Conservation (phyloP, 2,797 vertebrate species). For the Cygnus olor region DNA sequence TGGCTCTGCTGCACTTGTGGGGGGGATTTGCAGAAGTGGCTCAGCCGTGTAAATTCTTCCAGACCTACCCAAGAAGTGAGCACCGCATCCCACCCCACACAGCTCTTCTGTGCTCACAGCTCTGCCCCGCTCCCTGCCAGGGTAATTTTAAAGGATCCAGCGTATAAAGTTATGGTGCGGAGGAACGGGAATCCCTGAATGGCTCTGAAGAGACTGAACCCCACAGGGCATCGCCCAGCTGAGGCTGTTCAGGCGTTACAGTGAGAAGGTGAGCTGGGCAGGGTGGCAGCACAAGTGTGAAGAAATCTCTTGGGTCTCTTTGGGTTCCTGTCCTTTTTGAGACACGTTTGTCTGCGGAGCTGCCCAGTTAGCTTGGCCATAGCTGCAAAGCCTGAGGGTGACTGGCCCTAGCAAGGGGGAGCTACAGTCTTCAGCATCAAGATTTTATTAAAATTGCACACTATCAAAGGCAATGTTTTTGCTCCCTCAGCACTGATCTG, state of each 20-base stretch:
- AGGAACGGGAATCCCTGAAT: not conserved
- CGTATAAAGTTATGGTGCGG: too few relatives aligned
- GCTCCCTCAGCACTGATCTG: not conserved
- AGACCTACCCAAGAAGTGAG: not conserved
- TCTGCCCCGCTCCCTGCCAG: not conserved
- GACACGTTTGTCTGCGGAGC: not conserved
- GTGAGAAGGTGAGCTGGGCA: too few relatives aligned
- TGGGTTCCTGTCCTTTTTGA: not conserved
- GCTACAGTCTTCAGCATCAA: not conserved
- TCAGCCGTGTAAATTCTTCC: not conserved
- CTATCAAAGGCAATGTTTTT: not conserved
- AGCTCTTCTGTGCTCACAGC: not conserved
- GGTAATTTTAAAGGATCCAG: not conserved
- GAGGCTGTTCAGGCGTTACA: not conserved
- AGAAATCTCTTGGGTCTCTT: not conserved
- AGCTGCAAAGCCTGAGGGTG: not conserved
- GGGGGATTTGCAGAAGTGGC: not conserved
- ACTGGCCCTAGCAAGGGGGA: not conserved
- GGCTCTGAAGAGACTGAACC: not conserved
- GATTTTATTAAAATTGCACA: not conserved
- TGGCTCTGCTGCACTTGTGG: not conserved
- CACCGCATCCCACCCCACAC: not conserved
- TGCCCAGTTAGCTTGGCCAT: accelerated
- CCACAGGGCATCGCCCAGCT: not conserved
- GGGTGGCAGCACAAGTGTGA: not conserved